Conservation (phyloP, 2,113 vertebrate species). For the Craseonycteris thonglongyai region DNA sequence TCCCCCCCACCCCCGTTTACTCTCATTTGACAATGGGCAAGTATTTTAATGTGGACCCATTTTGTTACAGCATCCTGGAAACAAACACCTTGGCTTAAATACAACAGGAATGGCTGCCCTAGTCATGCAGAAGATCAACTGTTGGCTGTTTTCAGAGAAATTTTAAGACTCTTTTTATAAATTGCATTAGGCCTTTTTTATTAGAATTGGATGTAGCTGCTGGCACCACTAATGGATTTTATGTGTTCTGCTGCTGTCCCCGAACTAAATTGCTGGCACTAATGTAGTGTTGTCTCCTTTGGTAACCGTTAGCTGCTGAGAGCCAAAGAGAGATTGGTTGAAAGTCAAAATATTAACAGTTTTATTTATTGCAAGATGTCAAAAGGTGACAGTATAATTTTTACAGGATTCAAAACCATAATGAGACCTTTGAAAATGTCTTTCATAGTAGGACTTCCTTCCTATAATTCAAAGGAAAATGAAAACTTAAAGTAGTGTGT, state of each 20-base stretch:
- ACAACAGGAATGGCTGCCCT: conserved; percentile 16
- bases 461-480: conserved; percentile 5
- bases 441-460: conserved; percentile 42
- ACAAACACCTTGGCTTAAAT: conserved; percentile 14
- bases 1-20: background rate
- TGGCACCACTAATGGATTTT: conserved; percentile 73
- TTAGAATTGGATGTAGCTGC: conserved; percentile 67
- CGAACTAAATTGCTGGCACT: conserved; percentile 74
- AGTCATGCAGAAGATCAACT: conserved; percentile 46
- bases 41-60: background rate
- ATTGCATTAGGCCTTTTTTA: conserved; percentile 71
- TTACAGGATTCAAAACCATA: conserved; percentile 56
- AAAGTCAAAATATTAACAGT: conserved; percentile 76
- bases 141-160: conserved; percentile 54
- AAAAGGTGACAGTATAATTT: conserved; percentile 60
- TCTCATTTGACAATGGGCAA: background rate
- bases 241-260: conserved; percentile 70
- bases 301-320: conserved; percentile 65
- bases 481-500: conserved; percentile 1
- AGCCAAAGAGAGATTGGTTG: conserved; percentile 69
- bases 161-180: conserved; percentile 62
- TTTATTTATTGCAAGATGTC: conserved; percentile 71
- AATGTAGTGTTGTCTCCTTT: conserved; percentile 70
- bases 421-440: conserved; percentile 61
- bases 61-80: conserved; percentile 18